Percentiles rank a stretch among this genome's conserved stretches.
Conservation (phyloP, 1,140 invertebrate genomes). For the Anoplophora glabripennis region DNA sequence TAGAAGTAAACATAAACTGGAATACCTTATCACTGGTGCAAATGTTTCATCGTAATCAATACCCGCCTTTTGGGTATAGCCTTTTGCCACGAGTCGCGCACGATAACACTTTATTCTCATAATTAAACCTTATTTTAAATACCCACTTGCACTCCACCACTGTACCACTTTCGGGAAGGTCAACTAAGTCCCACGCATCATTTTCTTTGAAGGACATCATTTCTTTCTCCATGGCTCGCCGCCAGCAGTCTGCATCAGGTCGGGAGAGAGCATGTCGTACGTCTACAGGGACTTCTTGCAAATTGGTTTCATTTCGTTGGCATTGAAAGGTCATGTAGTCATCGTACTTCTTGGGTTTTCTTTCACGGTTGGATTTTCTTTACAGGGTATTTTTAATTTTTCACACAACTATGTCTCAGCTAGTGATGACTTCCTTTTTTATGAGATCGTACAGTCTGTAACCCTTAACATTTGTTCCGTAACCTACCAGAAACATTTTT, state of each 20-base stretch:
- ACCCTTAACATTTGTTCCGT: slow-evolving; percentile 35
- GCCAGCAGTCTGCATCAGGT: slow-evolving; percentile 26
- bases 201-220: slow-evolving; percentile 40
- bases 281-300: slow-evolving; percentile 14
- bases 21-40: slow-evolving; percentile 41
- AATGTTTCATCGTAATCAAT: slow-evolving; percentile 45
- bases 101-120: slow-evolving; percentile 35
- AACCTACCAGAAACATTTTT: slow-evolving; percentile 39
- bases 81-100: slow-evolving; percentile 44
- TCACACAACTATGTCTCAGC: background rate
- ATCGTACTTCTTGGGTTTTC: background rate
- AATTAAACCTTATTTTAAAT: slow-evolving; percentile 42
- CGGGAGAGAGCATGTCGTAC: slow-evolving; percentile 23
- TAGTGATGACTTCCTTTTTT: slow-evolving; percentile 8
- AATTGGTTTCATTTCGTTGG: background rate
- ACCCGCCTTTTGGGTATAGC: slow-evolving; percentile 44
- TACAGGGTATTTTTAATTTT: background rate
- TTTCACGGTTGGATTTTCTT: background rate
- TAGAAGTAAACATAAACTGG: slow-evolving; percentile 35
- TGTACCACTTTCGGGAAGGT: slow-evolving; percentile 25
- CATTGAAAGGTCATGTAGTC: slow-evolving; percentile 1
- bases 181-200: slow-evolving; percentile 43
- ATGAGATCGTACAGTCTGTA: slow-evolving; percentile 13
- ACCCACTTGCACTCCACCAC: slow-evolving; percentile 48
- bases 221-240: slow-evolving; percentile 30